Percentiles rank a stretch among this genome's conserved stretches.
phyloP scores from a whole-genome alignment of 2,888 invertebrate genomes.

The Epinotia demarniana region DNA sequence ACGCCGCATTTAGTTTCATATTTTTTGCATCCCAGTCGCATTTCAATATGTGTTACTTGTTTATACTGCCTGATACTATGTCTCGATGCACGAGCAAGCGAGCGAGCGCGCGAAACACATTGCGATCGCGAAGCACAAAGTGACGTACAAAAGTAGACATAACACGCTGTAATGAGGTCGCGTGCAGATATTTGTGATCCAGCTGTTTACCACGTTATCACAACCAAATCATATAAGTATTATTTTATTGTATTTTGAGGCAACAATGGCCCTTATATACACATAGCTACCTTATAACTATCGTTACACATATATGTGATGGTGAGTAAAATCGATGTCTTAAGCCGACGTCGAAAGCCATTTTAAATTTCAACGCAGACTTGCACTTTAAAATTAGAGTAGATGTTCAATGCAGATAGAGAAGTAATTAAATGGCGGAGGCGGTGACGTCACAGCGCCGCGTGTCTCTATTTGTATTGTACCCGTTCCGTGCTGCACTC shows the following conservation, averaged over 20 bases:
- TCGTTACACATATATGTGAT: too few relatives aligned
- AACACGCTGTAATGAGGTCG: background rate
- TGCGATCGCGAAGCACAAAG: too few relatives aligned
- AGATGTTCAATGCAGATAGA: slow-evolving; percentile 21
- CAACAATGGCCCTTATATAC: too few relatives aligned
- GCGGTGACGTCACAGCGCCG: slow-evolving; percentile 20
- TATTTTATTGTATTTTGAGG: too few relatives aligned
- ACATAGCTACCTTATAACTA: too few relatives aligned
- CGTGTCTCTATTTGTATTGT: slow-evolving; percentile 11
- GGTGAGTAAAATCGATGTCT: background rate
- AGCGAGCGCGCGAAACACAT: background rate
- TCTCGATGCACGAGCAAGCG: background rate
- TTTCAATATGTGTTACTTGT: too few relatives aligned
- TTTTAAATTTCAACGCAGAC: slow-evolving; percentile 2
- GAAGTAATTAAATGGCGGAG: slow-evolving; percentile 3
- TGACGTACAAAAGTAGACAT: background rate
- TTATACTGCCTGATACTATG: too few relatives aligned
- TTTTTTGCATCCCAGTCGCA: background rate
- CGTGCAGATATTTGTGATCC: background rate
- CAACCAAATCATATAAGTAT: too few relatives aligned
- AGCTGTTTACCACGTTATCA: background rate
- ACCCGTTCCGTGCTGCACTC: slow-evolving; percentile 1
- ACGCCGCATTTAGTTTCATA: too few relatives aligned
- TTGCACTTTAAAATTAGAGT: background rate
- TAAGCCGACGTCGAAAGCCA: background rate